phyloP scores from a whole-genome alignment of 2,888 invertebrate genomes.

The Zygothrica quintamaculata region DNA sequence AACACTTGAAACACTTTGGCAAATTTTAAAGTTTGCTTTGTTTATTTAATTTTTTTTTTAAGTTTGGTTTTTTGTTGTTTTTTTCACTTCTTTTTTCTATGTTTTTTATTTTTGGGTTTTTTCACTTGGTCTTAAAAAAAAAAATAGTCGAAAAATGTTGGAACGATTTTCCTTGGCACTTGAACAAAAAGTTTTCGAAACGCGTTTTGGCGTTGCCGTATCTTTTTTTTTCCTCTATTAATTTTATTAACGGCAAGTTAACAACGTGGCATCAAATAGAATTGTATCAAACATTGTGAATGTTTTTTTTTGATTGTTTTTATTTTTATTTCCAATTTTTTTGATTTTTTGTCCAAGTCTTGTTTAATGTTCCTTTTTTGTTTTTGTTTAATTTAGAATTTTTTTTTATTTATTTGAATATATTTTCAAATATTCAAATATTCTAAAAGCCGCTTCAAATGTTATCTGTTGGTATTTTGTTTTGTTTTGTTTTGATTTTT shows the following conservation, averaged over 20 bases:
- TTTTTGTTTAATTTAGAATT: too few species aligned
- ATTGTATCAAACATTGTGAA: conserved; percentile 11
- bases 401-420: too few species aligned
- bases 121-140: conserved; percentile 31
- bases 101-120: background rate
- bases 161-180: conserved; percentile 49
- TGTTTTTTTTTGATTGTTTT: conserved; percentile 5
- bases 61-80: background rate
- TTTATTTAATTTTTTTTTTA: background rate
- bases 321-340: too few species aligned
- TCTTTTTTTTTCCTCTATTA: conserved; percentile 3
- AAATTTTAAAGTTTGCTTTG: too few species aligned
- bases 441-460: background rate
- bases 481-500: conserved; percentile 11
- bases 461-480: background rate
- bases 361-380: too few species aligned
- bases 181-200: conserved; percentile 57
- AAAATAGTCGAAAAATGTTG: conserved; percentile 19
- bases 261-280: background rate
- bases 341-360: too few species aligned
- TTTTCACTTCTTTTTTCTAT: background rate
- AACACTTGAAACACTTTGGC: too few species aligned
- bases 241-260: conserved; percentile 7
- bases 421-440: background rate
- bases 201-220: conserved; percentile 9